phyloP scores from a whole-genome alignment of 2,797 vertebrate species.

The Lates japonicus region DNA sequence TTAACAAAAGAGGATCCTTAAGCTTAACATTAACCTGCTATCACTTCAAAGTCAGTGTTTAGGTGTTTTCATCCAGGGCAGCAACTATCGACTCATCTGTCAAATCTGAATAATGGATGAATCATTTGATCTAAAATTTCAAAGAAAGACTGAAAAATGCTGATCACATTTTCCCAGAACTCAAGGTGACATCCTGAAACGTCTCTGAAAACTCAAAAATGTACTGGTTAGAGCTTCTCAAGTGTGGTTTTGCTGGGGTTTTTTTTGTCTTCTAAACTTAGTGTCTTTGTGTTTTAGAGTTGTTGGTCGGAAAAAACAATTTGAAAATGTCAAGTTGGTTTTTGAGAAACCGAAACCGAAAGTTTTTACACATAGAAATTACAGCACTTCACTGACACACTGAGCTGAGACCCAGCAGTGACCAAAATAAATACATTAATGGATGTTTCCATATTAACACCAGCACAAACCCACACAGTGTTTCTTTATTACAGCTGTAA shows the following conservation, averaged over 20 bases:
- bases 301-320: no score
- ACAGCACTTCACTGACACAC: not conserved
- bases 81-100: not conserved
- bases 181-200: no score
- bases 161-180: no score
- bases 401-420: slow-evolving; percentile 1
- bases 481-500: not conserved
- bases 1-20: not conserved
- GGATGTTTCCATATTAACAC: not conserved
- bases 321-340: no score
- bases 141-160: not conserved
- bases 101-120: not conserved
- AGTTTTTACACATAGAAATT: not conserved
- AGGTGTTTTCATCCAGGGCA: no score
- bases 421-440: not conserved
- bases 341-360: no score
- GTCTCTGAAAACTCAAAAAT: no score
- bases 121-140: not conserved
- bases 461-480: slow-evolving; percentile 18
- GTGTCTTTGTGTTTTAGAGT: no score
- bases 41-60: not conserved
- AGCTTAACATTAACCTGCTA: not conserved
- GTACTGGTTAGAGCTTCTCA: no score
- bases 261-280: no score
- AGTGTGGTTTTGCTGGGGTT: no score